Conservation (phyloP, 1,140 invertebrate species). For the Heliconius eleuchia region DNA sequence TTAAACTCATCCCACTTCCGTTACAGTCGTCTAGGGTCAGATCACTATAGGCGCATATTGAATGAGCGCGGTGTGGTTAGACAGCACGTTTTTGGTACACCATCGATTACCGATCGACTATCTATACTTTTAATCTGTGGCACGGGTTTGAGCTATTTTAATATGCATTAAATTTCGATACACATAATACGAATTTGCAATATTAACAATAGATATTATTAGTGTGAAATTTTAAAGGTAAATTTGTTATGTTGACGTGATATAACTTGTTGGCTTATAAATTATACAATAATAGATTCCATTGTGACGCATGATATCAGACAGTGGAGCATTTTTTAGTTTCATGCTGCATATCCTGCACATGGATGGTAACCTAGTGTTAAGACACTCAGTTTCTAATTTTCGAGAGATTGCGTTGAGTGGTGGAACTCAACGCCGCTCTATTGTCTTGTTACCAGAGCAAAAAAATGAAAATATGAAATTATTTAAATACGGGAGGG, state of each 20-base stretch:
- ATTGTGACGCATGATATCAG: no score
- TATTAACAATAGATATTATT: background rate
- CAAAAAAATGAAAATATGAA: no score
- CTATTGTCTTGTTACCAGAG: no score
- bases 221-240: background rate
- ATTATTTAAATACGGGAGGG: no score
- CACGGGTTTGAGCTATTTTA: constrained; percentile 21
- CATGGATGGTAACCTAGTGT: no score
- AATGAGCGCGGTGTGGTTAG: constrained; percentile 17
- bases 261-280: background rate
- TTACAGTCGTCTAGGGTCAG: background rate
- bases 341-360: no score
- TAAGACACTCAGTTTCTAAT: no score
- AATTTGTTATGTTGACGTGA: background rate
- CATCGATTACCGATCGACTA: constrained; percentile 1
- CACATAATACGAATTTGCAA: background rate
- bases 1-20: background rate
- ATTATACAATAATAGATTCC: no score
- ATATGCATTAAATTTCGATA: constrained; percentile 11
- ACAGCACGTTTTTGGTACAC: constrained; percentile 23
- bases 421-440: no score
- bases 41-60: constrained; percentile 19
- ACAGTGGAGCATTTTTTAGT: no score
- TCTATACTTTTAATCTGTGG: constrained; percentile 24
- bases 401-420: no score